These are phyloP conservation scores for Elgaria multicarinata DNA, from an alignment of 2,113 vertebrate species.

Conservation along the genomic window DNA sequence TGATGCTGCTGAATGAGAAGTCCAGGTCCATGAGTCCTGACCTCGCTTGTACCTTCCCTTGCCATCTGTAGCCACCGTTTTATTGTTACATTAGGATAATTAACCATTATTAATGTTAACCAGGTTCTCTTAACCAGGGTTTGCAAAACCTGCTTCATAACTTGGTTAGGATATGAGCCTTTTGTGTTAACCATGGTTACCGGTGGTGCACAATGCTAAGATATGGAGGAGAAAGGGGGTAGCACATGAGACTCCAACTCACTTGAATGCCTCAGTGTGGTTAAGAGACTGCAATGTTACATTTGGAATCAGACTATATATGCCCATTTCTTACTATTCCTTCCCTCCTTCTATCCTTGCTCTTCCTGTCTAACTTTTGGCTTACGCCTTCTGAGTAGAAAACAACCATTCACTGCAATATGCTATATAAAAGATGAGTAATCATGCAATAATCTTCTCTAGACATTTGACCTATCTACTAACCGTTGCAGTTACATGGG, in stretches of 20 bases:
- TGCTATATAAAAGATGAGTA: background rate
- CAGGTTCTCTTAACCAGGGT: background rate
- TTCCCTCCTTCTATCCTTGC: background rate
- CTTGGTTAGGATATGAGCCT: background rate
- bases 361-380: background rate
- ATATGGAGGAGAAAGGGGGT: background rate
- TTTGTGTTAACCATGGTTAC: background rate
- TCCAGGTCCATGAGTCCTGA: background rate
- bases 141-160: background rate
- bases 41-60: background rate
- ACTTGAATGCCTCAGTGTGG: background rate
- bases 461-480: constrained; percentile 7
- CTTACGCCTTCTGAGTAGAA: background rate
- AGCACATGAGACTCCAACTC: background rate
- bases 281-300: background rate
- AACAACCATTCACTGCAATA: background rate
- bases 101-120: background rate
- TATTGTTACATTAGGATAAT: background rate
- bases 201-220: background rate
- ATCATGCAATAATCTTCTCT: background rate
- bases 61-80: background rate
- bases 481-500: background rate
- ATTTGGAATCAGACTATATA: background rate
- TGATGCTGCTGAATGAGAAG: background rate
- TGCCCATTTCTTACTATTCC: background rate